These are phyloP conservation scores for Drosophila neocordata DNA, from an alignment of 1,140 invertebrate genomes.

Conservation along the genomic window DNA sequence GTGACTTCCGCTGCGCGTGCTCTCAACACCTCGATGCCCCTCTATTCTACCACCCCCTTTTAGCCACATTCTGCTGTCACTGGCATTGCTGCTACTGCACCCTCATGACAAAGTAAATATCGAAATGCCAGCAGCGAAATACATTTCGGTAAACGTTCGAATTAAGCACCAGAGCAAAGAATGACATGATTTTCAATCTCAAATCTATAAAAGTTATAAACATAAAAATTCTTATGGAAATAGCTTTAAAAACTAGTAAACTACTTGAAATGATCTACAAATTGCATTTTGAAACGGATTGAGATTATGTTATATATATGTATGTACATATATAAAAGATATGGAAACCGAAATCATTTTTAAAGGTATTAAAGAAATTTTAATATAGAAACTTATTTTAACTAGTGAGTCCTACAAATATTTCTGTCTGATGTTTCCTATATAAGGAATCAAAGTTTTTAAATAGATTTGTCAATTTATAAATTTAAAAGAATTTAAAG, in stretches of 20 bases:
- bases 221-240: background rate
- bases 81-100: slow-evolving; percentile 6
- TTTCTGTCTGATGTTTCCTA: no score
- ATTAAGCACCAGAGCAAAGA: slow-evolving; percentile 41
- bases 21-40: slow-evolving; percentile 60
- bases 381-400: no score
- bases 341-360: no score
- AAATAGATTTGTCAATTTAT: no score
- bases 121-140: slow-evolving; percentile 45
- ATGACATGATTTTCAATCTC: background rate
- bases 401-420: no score
- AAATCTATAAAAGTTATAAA: background rate
- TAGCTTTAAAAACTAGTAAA: background rate
- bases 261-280: background rate
- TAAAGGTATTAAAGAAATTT: no score
- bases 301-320: no score
- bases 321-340: no score
- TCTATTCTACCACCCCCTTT: background rate
- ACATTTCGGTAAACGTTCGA: slow-evolving; percentile 32
- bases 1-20: slow-evolving; percentile 77
- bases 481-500: no score
- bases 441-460: no score
- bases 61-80: background rate
- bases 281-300: no score
- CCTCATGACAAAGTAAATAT: slow-evolving; percentile 40